These are phyloP conservation scores for Heliopora coerulea DNA, from an alignment of 92 coral and sea anemone genomes.

Conservation along the genomic window DNA sequence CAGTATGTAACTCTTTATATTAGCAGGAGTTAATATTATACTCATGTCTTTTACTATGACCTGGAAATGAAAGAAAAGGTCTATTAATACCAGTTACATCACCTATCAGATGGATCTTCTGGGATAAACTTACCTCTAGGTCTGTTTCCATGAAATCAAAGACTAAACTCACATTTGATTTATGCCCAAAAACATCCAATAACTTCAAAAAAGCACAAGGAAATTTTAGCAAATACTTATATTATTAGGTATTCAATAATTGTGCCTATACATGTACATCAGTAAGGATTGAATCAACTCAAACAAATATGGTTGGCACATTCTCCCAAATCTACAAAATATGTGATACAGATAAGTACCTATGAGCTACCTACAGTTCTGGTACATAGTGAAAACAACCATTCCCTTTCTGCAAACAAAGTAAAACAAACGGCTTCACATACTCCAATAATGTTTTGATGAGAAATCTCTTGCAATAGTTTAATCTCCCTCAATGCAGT, in stretches of 20 bases:
- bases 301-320: no score
- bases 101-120: background rate
- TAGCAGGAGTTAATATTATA: conserved; percentile 84
- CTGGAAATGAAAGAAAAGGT: conserved; percentile 53
- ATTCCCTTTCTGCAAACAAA: no score
- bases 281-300: no score
- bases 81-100: no score
- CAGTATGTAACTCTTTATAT: conserved; percentile 81
- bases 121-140: conserved; percentile 63
- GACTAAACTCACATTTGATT: conserved; percentile 92
- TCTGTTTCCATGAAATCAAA: conserved; percentile 99
- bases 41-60: conserved; percentile 87
- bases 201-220: conserved; percentile 54
- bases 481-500: conserved; percentile 96
- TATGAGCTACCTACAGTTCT: no score
- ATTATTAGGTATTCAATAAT: no score
- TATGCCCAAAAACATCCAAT: conserved; percentile 96
- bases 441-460: conserved; percentile 90
- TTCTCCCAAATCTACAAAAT: no score
- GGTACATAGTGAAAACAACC: no score
- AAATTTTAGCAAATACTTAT: no score
- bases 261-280: no score
- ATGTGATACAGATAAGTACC: no score
- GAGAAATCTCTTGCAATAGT: conserved; percentile 81
- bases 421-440: no score